phyloP scores from a whole-genome alignment of 2,888 invertebrate genomes.

The Ashinkailepas kermadecensis region DNA sequence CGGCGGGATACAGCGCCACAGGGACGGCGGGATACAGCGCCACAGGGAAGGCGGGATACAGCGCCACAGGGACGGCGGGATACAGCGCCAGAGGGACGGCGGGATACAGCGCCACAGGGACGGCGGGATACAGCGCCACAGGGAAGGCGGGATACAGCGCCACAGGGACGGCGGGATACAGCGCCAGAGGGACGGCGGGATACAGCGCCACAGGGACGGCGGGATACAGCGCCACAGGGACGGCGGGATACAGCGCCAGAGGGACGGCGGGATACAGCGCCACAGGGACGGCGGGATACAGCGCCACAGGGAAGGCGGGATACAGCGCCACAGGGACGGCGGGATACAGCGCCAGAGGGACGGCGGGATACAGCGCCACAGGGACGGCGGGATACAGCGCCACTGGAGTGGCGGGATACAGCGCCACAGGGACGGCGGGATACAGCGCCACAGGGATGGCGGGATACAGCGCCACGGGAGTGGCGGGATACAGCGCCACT shows the following conservation, averaged over 20 bases:
- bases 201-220: not conserved
- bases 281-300: constrained; percentile 14
- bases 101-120: constrained; percentile 1
- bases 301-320: not conserved
- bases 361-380: not conserved
- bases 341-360: constrained; percentile 1
- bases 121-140: not conserved
- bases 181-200: constrained; percentile 20
- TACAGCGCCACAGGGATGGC: constrained; percentile 17
- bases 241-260: constrained; percentile 22
- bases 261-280: not conserved
- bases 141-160: constrained; percentile 24
- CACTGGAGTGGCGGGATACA: too few species aligned
- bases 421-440: too few species aligned
- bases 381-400: constrained; percentile 24
- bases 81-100: constrained; percentile 16
- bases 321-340: constrained; percentile 17
- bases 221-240: not conserved
- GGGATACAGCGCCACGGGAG: constrained; percentile 32
- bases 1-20: constrained; percentile 22
- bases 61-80: not conserved
- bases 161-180: not conserved
- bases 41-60: constrained; percentile 14
- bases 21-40: not conserved
- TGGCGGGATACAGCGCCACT: too few species aligned